Evolutionary conservation across 2,797 vertebrate genomes (phyloP), one percentile per base, ranked within the genome.

Genomic region (Chloroceryle amazona): DNA sequence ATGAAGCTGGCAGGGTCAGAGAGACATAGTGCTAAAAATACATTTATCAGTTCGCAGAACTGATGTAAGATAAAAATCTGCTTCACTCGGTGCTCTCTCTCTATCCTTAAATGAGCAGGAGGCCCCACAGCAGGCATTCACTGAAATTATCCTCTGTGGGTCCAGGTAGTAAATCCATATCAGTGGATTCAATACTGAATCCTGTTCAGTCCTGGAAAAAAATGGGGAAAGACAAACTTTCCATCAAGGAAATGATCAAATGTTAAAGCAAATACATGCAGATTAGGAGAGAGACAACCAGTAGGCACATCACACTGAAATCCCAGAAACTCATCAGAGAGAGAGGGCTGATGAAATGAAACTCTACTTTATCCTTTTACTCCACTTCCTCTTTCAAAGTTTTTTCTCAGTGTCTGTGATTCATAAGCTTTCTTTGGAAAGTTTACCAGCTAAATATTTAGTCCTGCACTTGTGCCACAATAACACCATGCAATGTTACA

Each of bases 21-120:
- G 70, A 90, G 65, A 42, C 23, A 31, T 4, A 13, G 3, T 79
- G 82, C 91, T 93, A 94, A 96, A 97, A 93, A 90, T 86, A 65
- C 15, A n/a, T 46, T 81, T 78, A 88, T 75, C 55, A 86, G 23
- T 16, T 55, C 84, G 54, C 90, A 91, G 47, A 61, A 87, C 49
- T 68, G 37, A 46, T 86, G 15, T 0, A 2, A 94, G 46, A 28
- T 11, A 81, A 66, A 86, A 85, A 49, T 9, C 29, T 62, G 51
- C 58, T 29, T 84, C 60, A 37, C 35, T 80, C 15, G 23, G 74
- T 0, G 0, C 26, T 68, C 63, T 81, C 73, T 21, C 81, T 58
- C 29, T 2, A 28, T 4, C 33, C 65, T 72, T 12, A 23, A 39
- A 84, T 62, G 26, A 78, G 60, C 74, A 71, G 63, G 55, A 85